A percentile compares a stretch with the other conserved stretches of the same genome.
Evolutionary conservation across 2,797 vertebrate species (phyloP).

Genomic region (Parauchenoglanis ngamensis): DNA sequence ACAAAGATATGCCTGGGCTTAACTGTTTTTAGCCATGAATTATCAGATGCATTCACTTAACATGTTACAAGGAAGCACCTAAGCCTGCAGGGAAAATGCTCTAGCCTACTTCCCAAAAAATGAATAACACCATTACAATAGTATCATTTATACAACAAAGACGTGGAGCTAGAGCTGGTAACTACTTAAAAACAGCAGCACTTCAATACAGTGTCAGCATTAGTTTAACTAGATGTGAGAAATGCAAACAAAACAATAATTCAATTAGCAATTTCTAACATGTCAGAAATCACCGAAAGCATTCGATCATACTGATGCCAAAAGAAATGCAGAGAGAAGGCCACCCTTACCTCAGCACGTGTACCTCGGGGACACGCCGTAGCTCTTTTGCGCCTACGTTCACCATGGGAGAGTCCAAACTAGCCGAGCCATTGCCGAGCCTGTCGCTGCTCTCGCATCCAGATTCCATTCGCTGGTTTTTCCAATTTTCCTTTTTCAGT

Average conservation of each 20-base stretch:
- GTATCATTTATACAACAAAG: neutral
- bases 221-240: neutral
- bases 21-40: neutral
- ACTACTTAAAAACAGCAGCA: conserved; percentile 24
- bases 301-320: neutral
- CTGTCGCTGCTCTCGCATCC: conserved; percentile 94
- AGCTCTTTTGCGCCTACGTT: conserved; percentile 70
- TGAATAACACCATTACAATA: neutral
- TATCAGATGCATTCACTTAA: neutral
- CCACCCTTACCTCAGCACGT: conserved; percentile 76
- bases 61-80: neutral
- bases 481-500: conserved; percentile 81
- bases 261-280: neutral
- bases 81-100: neutral
- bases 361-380: conserved; percentile 72
- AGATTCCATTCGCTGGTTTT: conserved; percentile 90
- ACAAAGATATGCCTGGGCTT: neutral
- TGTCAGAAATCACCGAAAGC: neutral
- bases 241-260: neutral
- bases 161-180: neutral
- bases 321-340: neutral
- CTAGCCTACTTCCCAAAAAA: neutral
- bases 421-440: conserved; percentile 88
- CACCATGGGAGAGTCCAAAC: conserved; percentile 82
- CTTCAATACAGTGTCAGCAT: conserved; percentile 40